Conservation (phyloP, 1,140 invertebrate genomes). For the Gryon sp. region DNA sequence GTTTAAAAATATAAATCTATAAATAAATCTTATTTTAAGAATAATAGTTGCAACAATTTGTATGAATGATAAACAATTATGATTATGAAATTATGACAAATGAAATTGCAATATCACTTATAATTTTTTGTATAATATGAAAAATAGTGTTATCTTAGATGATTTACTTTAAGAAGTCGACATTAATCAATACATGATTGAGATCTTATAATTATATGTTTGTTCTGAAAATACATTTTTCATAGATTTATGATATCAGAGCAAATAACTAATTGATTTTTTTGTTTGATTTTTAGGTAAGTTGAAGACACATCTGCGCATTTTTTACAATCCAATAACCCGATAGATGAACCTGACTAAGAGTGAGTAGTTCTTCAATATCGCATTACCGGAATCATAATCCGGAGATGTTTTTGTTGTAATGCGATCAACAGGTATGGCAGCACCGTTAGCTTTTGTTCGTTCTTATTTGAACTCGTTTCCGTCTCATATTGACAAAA, state of each 20-base stretch:
- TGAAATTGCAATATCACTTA: too few species aligned
- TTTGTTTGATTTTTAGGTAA: slow-evolving; percentile 57
- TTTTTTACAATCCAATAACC: not conserved
- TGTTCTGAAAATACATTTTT: too few species aligned
- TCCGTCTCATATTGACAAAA: slow-evolving; percentile 62
- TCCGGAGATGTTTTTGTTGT: slow-evolving; percentile 45
- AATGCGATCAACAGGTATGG: slow-evolving; percentile 49
- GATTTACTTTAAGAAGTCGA: too few species aligned
- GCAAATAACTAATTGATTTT: slow-evolving; percentile 23
- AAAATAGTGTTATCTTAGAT: too few species aligned
- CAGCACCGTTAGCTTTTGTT: slow-evolving; percentile 34
- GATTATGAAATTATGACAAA: too few species aligned
- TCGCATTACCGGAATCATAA: slow-evolving; percentile 48
- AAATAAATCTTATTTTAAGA: too few species aligned
- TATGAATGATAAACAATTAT: too few species aligned
- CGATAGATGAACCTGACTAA: not conserved
- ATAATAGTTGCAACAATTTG: too few species aligned
- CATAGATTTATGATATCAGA: not conserved
- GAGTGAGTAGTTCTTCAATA: slow-evolving; percentile 46
- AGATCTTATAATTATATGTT: too few species aligned
- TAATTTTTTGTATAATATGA: too few species aligned
- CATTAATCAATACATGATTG: too few species aligned
- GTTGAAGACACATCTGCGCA: not conserved
- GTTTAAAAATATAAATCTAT: too few species aligned
- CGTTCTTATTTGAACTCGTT: slow-evolving; percentile 20